These are phyloP conservation scores for Alligator sinensis DNA, from an alignment of 2,113 vertebrate genomes.

Conservation along the genomic window DNA sequence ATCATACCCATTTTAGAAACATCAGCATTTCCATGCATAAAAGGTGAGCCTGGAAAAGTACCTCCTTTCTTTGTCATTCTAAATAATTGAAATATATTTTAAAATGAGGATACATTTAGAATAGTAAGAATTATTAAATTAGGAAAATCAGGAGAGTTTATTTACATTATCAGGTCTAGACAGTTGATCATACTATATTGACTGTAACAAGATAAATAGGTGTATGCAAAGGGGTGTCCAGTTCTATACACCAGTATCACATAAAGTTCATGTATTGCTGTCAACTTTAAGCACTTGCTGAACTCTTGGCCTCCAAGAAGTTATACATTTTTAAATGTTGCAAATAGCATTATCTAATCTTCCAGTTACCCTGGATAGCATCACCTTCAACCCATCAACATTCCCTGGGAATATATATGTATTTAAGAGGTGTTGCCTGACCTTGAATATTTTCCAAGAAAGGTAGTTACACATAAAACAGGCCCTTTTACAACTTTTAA, in stretches of 20 bases:
- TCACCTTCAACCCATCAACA: not conserved
- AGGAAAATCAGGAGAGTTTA: not conserved
- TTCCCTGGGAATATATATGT: not conserved
- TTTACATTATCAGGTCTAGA: not conserved
- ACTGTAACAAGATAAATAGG: not conserved
- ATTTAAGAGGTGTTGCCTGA: not conserved
- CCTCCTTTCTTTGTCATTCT: constrained; percentile 26
- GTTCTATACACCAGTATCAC: not conserved
- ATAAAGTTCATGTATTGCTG: not conserved
- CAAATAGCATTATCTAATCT: not conserved
- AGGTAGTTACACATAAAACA: not conserved
- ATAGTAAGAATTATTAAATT: not conserved
- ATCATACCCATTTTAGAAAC: not conserved
- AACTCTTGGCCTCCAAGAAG: not conserved
- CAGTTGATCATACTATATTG: rapidly evolving
- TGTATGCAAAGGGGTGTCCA: not conserved
- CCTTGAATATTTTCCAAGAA: not conserved
- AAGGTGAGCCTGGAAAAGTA: not conserved
- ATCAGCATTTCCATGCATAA: not conserved
- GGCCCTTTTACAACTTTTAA: not conserved
- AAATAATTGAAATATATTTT: constrained; percentile 37
- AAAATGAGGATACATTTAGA: constrained; percentile 7
- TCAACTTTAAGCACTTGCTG: not conserved
- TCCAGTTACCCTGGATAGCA: not conserved
- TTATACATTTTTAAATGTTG: not conserved